Conservation (phyloP, 2,888 invertebrate species). For the Nomada ruficornis region DNA sequence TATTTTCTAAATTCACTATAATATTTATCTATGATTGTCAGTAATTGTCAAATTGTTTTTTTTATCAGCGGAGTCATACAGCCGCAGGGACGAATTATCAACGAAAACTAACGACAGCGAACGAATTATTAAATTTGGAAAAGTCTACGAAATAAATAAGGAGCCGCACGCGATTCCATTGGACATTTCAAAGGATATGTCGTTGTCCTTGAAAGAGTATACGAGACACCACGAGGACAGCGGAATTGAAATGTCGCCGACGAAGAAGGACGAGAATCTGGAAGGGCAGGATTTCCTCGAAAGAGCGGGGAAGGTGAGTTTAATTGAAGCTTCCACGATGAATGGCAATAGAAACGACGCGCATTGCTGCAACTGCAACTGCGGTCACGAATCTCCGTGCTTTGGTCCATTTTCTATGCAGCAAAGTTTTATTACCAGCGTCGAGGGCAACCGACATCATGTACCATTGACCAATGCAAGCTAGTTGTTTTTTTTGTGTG, state of each 20-base stretch:
- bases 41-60: background rate
- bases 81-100: constrained; percentile 32
- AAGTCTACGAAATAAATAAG: constrained; percentile 46
- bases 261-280: constrained; percentile 70
- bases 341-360: constrained; percentile 49
- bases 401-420: constrained; percentile 47
- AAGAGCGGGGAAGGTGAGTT: constrained; percentile 85
- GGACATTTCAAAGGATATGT: constrained; percentile 57
- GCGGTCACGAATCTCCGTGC: constrained; percentile 45
- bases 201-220: constrained; percentile 58
- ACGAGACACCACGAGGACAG: constrained; percentile 73
- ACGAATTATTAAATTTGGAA: constrained; percentile 48
- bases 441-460: constrained; percentile 51
- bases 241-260: constrained; percentile 75
- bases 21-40: no score
- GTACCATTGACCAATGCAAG: constrained; percentile 57
- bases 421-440: constrained; percentile 45
- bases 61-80: constrained; percentile 45
- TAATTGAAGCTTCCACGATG: constrained; percentile 69
- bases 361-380: constrained; percentile 55
- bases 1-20: no score
- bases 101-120: constrained; percentile 46
- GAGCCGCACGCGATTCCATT: constrained; percentile 38
- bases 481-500: constrained; percentile 24
- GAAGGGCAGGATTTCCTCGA: constrained; percentile 82